Conservation (phyloP, 2,888 invertebrate genomes). For the Zootermopsis nevadensis region DNA sequence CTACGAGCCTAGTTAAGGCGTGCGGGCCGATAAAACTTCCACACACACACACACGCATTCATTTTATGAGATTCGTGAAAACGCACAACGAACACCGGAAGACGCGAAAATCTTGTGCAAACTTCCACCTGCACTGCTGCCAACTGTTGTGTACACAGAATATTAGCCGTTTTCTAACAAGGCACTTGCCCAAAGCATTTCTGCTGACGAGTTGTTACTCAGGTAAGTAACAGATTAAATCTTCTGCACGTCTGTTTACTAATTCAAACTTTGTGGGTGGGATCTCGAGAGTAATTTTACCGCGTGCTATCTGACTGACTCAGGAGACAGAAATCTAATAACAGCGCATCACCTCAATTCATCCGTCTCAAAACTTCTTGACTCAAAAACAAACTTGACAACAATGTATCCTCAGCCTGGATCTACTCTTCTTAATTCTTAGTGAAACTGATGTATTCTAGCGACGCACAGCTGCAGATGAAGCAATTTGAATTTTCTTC, state of each 20-base stretch:
- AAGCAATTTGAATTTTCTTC: not conserved
- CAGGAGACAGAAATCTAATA: not conserved
- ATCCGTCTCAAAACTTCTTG: not conserved
- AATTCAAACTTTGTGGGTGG: not conserved
- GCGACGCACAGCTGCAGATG: not conserved
- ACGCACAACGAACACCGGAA: too few relatives aligned
- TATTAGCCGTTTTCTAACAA: not conserved
- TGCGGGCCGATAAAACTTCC: too few relatives aligned
- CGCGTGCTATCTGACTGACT: not conserved
- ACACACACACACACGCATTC: too few relatives aligned
- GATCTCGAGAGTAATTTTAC: not conserved
- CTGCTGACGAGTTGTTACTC: not conserved
- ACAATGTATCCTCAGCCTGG: not conserved
- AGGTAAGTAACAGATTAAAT: not conserved
- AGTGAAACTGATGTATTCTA: not conserved
- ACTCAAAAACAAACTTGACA: not conserved
- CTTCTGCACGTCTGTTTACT: not conserved
- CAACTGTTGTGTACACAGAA: too few relatives aligned
- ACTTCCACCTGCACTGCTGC: too few relatives aligned
- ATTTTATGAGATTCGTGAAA: too few relatives aligned
- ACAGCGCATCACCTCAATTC: not conserved
- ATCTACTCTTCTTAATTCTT: not conserved
- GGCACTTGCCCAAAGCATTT: not conserved
- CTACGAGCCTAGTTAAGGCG: too few relatives aligned
- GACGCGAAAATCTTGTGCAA: too few relatives aligned